Percentiles rank a stretch among this genome's conserved stretches.
Evolutionary conservation across 92 coral and sea anemone species (phyloP).

Genomic region (Galaxea fascicularis): DNA sequence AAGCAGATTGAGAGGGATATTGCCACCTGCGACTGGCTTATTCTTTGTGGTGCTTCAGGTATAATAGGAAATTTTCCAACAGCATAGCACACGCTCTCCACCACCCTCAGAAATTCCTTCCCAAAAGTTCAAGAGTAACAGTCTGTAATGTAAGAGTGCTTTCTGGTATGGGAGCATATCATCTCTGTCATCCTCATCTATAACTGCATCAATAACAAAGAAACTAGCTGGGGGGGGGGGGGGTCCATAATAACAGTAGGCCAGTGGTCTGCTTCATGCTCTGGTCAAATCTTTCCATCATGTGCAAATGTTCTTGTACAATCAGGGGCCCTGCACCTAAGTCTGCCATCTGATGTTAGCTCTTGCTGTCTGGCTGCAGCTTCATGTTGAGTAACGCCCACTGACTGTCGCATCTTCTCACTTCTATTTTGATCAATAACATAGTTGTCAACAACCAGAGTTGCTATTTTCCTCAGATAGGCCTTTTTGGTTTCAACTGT

Average conservation of each 20-base stretch:
- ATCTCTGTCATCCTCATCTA: slow-evolving; percentile 51
- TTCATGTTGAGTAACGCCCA: not conserved
- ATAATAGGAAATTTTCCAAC: slow-evolving; percentile 78
- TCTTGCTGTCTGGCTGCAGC: slow-evolving; percentile 17
- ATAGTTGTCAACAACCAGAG: slow-evolving; percentile 72
- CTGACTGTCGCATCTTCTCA: slow-evolving; percentile 51
- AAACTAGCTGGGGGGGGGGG: not conserved
- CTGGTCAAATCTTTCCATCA: slow-evolving; percentile 70
- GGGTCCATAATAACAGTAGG: slow-evolving; percentile 66
- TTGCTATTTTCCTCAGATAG: slow-evolving; percentile 61
- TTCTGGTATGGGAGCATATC: slow-evolving; percentile 82
- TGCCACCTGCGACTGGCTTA: slow-evolving; percentile 73
- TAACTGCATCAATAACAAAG: not conserved
- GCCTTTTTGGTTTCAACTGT: slow-evolving; percentile 59
- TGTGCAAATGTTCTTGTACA: slow-evolving; percentile 70
- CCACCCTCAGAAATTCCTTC: slow-evolving; percentile 77
- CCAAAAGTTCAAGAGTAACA: slow-evolving; percentile 70
- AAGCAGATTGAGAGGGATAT: slow-evolving; percentile 75
- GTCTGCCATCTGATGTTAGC: slow-evolving; percentile 3
- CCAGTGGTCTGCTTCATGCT: slow-evolving; percentile 76
- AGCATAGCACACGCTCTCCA: slow-evolving; percentile 67
- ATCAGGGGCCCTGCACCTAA: slow-evolving; percentile 53
- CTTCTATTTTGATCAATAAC: slow-evolving; percentile 69
- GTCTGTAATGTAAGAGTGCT: slow-evolving; percentile 73
- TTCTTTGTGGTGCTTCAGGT: slow-evolving; percentile 74